phyloP scores from a whole-genome alignment of 2,797 vertebrate species.

The Myotis myotis region DNA sequence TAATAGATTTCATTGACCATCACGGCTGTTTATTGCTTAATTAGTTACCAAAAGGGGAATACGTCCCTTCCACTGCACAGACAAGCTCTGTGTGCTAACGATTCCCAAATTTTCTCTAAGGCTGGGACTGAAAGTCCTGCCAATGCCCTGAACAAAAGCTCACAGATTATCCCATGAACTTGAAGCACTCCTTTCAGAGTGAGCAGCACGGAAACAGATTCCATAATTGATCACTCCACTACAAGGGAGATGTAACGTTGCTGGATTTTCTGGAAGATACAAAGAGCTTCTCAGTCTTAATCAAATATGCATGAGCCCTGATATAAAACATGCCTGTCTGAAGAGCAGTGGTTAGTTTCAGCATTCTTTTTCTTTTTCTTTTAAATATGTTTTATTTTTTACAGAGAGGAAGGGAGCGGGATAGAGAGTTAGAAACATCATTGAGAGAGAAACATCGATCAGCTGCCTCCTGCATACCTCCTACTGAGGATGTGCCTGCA shows the following conservation, averaged over 20 bases:
- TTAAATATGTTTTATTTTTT: too few species aligned
- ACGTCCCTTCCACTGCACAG: neutral
- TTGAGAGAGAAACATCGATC: too few species aligned
- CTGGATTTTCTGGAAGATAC: conserved; percentile 38
- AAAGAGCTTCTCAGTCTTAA: conserved; percentile 51
- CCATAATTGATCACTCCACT: conserved; percentile 29
- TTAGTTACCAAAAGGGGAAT: neutral
- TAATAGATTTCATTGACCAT: neutral
- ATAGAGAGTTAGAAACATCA: too few species aligned
- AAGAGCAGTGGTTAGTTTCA: conserved; percentile 38
- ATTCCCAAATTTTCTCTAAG: conserved; percentile 35
- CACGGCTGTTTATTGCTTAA: neutral
- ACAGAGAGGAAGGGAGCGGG: too few species aligned
- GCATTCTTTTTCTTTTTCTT: neutral
- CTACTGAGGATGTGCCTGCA: too few species aligned
- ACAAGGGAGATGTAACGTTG: conserved; percentile 28
- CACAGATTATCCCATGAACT: conserved; percentile 14
- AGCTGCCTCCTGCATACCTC: too few species aligned
- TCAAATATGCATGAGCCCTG: neutral
- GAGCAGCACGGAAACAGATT: conserved; percentile 35
- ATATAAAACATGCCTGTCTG: conserved; percentile 42
- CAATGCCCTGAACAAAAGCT: conserved; percentile 1
- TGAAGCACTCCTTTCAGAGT: conserved; percentile 45
- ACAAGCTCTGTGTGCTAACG: neutral
- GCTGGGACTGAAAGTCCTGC: neutral